A percentile compares a stretch with the other conserved stretches of the same genome.
Conservation (phyloP, 2,797 vertebrate genomes). For the Paramormyrops hopkinsi region DNA sequence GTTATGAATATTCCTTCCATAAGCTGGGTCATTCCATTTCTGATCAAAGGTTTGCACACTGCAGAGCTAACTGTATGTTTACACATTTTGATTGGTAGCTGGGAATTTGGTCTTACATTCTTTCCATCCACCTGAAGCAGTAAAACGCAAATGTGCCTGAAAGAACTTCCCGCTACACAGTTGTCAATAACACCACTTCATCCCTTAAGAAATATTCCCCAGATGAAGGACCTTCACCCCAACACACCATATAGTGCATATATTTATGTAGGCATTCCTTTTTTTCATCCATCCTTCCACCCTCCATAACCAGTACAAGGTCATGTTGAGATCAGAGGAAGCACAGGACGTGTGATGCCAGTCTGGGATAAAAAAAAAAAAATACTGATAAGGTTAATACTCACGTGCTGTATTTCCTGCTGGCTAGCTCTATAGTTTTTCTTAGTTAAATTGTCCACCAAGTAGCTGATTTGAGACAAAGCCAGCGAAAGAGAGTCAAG, state of each 20-base stretch:
- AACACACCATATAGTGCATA: neutral
- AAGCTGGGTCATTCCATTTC: neutral
- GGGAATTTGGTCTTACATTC: neutral
- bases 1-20: neutral
- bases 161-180: neutral
- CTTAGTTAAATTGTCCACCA: constrained; percentile 99
- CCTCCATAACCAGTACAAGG: neutral
- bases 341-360: neutral
- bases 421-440: constrained; percentile 99
- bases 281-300: neutral
- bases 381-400: constrained; percentile 45
- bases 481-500: constrained; percentile 99
- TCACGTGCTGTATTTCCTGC: constrained; percentile 99
- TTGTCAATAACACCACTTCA: neutral
- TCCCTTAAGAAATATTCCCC: neutral
- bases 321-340: neutral
- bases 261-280: neutral
- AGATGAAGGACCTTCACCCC: neutral
- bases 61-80: neutral
- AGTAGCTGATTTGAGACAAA: constrained; percentile 99
- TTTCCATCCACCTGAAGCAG: neutral
- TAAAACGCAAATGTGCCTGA: neutral
- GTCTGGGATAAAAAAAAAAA: neutral
- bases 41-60: neutral
- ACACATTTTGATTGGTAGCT: neutral